Evolutionary conservation across 1,140 invertebrate species (phyloP).

Genomic region (Oncopeltus fasciatus): DNA sequence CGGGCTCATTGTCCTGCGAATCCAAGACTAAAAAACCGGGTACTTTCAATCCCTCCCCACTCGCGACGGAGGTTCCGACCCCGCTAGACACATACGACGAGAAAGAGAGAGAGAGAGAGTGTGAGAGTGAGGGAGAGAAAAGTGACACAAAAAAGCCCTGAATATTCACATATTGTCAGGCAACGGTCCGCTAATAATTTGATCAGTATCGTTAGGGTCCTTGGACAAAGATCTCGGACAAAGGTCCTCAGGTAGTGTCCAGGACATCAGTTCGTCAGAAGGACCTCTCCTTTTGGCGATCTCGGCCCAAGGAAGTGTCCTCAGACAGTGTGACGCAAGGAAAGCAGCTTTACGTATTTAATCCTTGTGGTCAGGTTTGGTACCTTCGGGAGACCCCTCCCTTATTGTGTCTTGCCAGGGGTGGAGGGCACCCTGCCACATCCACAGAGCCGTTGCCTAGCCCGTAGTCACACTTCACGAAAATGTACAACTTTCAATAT

Average conservation of each 20-base stretch:
- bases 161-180: constrained; percentile 6
- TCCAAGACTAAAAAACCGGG: background rate
- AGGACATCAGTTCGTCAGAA: background rate
- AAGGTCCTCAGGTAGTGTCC: background rate
- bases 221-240: background rate
- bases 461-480: no score
- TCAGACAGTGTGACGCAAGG: background rate
- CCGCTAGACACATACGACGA: no score
- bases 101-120: no score
- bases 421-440: no score
- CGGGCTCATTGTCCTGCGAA: background rate
- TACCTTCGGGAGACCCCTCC: background rate
- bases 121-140: background rate
- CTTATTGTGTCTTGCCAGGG: no score
- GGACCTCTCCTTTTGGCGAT: no score
- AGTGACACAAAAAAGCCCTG: background rate
- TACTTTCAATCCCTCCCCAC: no score
- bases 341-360: background rate
- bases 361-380: background rate
- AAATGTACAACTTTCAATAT: no score
- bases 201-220: constrained; percentile 9
- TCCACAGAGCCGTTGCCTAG: no score
- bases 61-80: no score
- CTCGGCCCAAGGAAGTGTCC: background rate
- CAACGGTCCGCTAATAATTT: constrained; percentile 1